A percentile compares a stretch with the other conserved stretches of the same genome.
These are phyloP conservation scores for Battus philenor DNA, from an alignment of 1,140 invertebrate species.

Conservation along the genomic window DNA sequence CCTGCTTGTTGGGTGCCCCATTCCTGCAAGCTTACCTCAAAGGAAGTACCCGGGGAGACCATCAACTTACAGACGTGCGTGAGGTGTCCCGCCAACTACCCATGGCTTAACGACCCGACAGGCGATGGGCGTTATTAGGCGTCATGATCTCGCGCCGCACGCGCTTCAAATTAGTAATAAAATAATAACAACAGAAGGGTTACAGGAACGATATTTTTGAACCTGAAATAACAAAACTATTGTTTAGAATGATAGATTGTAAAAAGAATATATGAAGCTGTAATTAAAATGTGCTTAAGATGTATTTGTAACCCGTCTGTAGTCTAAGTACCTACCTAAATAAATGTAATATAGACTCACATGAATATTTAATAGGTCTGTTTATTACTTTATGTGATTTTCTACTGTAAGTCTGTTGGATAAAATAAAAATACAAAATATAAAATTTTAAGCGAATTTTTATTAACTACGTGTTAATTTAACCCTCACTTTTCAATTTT, in stretches of 20 bases:
- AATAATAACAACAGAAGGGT: slow-evolving; percentile 50
- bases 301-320: slow-evolving; percentile 72
- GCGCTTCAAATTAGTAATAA: slow-evolving; percentile 65
- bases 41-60: slow-evolving; percentile 94
- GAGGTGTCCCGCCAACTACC: slow-evolving; percentile 95
- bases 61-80: slow-evolving; percentile 95
- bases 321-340: slow-evolving; percentile 75
- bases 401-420: slow-evolving; percentile 75
- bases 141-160: slow-evolving; percentile 61
- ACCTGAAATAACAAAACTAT: slow-evolving; percentile 31
- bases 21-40: slow-evolving; percentile 92
- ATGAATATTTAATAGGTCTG: slow-evolving; percentile 76
- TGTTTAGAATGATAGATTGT: slow-evolving; percentile 26
- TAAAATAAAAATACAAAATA: slow-evolving; percentile 72
- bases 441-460: slow-evolving; percentile 29
- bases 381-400: slow-evolving; percentile 76
- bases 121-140: slow-evolving; percentile 93
- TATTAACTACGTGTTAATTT: too few species aligned
- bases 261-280: slow-evolving; percentile 57
- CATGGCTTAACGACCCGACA: slow-evolving; percentile 94
- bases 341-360: slow-evolving; percentile 76
- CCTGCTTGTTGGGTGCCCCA: slow-evolving; percentile 92
- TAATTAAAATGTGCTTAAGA: slow-evolving; percentile 63
- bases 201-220: slow-evolving; percentile 55
- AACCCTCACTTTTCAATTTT: background rate